These are phyloP conservation scores for Patella vulgata DNA, from an alignment of 1,140 invertebrate genomes.

Conservation along the genomic window DNA sequence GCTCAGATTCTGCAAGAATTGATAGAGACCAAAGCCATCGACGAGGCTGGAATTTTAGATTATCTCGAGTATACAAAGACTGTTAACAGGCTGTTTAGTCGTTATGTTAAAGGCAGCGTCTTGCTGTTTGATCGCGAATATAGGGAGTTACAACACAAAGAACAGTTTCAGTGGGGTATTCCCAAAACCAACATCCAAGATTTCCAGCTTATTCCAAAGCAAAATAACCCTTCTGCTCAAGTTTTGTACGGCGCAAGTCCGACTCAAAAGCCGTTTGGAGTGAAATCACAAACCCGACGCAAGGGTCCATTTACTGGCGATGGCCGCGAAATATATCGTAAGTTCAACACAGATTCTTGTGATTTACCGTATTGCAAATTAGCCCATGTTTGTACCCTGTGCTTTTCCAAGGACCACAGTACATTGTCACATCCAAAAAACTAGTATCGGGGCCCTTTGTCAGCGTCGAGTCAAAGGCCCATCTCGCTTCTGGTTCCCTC, in stretches of 20 bases:
- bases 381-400: not conserved
- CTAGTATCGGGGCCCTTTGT: not conserved
- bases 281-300: not conserved
- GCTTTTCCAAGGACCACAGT: constrained; percentile 2
- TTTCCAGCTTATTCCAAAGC: constrained; percentile 16
- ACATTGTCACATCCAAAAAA: constrained; percentile 5
- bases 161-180: not conserved
- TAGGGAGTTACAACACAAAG: not conserved
- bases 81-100: not conserved
- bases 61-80: no score
- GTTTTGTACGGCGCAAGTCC: constrained; percentile 1
- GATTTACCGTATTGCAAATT: constrained; percentile 5
- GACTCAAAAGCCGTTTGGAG: not conserved
- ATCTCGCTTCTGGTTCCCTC: not conserved
- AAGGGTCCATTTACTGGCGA: constrained; percentile 2
- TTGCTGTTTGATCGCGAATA: constrained; percentile 7
- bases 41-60: no score
- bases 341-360: constrained; percentile 3
- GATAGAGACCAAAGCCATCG: no score
- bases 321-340: constrained; percentile 4
- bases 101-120: not conserved
- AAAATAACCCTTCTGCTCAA: not conserved
- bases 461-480: not conserved
- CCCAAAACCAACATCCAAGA: not conserved
- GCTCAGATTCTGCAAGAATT: no score